Evolutionary conservation across 2,797 vertebrate species (phyloP).

Genomic region (Coilia nasus): DNA sequence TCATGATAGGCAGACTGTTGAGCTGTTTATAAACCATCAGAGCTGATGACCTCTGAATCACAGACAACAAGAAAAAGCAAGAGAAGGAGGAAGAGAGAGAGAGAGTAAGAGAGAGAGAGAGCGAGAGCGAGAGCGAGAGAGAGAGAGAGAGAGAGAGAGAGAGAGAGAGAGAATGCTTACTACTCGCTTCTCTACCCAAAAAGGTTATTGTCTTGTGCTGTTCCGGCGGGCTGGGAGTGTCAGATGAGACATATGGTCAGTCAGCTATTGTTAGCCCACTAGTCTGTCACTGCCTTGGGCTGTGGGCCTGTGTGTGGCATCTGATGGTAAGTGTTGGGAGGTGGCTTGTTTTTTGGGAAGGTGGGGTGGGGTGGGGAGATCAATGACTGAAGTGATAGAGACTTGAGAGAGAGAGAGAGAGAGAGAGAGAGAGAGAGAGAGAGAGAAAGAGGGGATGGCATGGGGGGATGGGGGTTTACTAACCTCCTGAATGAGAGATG

Average conservation of each 20-base stretch:
- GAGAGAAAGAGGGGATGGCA: conserved; percentile 25
- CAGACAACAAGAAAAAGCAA: background rate
- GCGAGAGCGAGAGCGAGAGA: background rate
- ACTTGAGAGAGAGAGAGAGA: background rate
- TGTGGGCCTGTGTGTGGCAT: conserved; percentile 39
- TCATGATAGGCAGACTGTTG: background rate
- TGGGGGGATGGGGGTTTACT: conserved; percentile 52
- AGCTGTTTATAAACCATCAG: background rate
- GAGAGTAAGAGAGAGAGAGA: background rate
- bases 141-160: background rate
- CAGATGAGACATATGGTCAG: conserved; percentile 54
- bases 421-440: background rate
- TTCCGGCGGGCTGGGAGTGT: conserved; percentile 37
- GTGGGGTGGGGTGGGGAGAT: conserved; percentile 9
- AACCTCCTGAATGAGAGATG: conserved; percentile 66
- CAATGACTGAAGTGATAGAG: conserved; percentile 5
- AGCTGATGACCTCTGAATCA: background rate
- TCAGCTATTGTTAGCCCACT: conserved; percentile 51
- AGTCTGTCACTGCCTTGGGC: conserved; percentile 47
- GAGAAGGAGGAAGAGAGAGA: background rate
- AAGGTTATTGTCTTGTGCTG: conserved; percentile 57
- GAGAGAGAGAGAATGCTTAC: background rate
- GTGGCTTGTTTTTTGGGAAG: background rate
- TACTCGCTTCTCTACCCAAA: conserved; percentile 34
- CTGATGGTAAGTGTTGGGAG: conserved; percentile 33